These are phyloP conservation scores for Spicauda simplicius DNA, from an alignment of 2,888 invertebrate species.

Conservation along the genomic window DNA sequence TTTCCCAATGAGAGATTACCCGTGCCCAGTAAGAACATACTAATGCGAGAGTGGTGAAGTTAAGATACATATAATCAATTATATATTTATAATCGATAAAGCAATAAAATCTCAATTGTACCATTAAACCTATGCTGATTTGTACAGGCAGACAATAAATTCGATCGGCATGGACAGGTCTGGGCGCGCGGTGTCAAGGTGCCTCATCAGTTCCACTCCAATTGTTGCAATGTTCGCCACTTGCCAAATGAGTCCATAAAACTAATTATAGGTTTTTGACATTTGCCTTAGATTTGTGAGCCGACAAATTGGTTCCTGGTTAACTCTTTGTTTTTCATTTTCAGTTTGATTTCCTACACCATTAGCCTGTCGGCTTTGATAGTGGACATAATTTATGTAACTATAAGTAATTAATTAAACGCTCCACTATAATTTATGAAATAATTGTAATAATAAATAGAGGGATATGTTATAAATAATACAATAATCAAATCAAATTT, in stretches of 20 bases:
- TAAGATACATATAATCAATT: not conserved
- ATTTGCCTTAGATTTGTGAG: conserved; percentile 32
- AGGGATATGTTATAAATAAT: not conserved
- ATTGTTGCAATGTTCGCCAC: conserved; percentile 52
- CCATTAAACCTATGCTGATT: conserved; percentile 36
- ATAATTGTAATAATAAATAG: not conserved
- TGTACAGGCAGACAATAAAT: conserved; percentile 48
- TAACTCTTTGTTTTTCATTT: conserved; percentile 2
- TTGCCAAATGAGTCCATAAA: conserved; percentile 52
- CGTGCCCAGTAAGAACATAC: no score
- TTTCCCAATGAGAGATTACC: no score
- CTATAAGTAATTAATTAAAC: conserved; percentile 19
- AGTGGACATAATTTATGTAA: conserved; percentile 7
- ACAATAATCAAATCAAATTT: not conserved
- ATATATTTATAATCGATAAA: conserved; percentile 8
- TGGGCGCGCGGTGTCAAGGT: conserved; percentile 44
- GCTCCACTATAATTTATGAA: conserved; percentile 2
- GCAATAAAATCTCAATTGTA: conserved; percentile 10
- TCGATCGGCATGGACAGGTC: conserved; percentile 48
- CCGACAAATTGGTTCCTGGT: conserved; percentile 29
- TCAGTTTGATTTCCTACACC: conserved; percentile 10
- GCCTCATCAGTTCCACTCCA: conserved; percentile 59
- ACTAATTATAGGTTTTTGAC: conserved; percentile 32
- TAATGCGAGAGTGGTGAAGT: no score
- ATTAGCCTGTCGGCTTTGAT: conserved; percentile 20